phyloP scores from a whole-genome alignment of 2,113 vertebrate genomes.

The Neotoma lepida region DNA sequence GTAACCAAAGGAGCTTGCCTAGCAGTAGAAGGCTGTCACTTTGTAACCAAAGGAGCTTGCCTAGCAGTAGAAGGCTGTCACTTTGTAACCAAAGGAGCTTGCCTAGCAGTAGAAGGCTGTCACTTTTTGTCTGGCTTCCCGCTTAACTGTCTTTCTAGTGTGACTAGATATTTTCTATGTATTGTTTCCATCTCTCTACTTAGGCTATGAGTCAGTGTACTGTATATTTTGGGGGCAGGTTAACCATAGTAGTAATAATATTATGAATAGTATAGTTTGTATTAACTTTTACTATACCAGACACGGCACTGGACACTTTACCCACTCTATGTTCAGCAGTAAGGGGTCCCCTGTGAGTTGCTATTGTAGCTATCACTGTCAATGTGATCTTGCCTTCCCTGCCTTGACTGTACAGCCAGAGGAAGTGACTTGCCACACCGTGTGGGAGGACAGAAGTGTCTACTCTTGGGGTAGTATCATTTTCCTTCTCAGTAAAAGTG shows the following conservation, averaged over 20 bases:
- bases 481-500: slow-evolving; percentile 30
- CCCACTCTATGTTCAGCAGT: background rate
- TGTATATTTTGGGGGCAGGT: slow-evolving; percentile 4
- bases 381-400: background rate
- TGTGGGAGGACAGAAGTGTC: background rate
- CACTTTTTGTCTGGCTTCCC: background rate
- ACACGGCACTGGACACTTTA: background rate
- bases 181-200: background rate
- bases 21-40: background rate
- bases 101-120: background rate
- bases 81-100: background rate
- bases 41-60: too few relatives aligned
- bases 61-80: background rate
- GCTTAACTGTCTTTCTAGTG: background rate
- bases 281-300: background rate
- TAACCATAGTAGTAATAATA: background rate
- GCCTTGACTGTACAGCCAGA: background rate
- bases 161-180: background rate
- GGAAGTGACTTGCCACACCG: background rate
- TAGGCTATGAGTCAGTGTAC: background rate
- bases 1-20: background rate
- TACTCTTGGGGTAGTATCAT: background rate
- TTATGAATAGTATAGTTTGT: background rate
- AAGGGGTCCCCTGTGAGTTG: background rate
- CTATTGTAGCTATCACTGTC: background rate